Conservation (phyloP, 2,797 vertebrate species). For the Odontamblyopus lacepedii region DNA sequence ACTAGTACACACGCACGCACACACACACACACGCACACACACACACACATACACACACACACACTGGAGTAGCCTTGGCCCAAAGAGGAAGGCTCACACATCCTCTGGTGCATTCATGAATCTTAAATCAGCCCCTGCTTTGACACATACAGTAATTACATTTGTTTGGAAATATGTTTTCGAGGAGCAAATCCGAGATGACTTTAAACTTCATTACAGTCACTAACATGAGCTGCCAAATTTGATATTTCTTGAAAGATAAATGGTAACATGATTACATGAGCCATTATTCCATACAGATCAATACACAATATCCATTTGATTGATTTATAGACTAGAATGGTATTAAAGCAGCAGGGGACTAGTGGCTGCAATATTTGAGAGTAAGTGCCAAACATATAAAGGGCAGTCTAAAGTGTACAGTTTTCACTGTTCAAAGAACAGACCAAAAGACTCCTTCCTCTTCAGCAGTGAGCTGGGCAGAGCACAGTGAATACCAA, state of each 20-base stretch:
- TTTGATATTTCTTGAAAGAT: not conserved
- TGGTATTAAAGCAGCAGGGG: not conserved
- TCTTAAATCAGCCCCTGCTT: not conserved
- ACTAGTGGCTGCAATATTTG: not conserved
- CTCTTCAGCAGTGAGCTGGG: not conserved
- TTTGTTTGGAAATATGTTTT: not conserved
- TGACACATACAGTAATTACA: not conserved
- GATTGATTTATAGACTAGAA: constrained; percentile 1
- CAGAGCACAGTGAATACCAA: constrained; percentile 19
- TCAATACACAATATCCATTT: not conserved
- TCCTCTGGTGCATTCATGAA: constrained; percentile 22
- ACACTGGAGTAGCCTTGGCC: not conserved
- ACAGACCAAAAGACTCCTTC: not conserved
- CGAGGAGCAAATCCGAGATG: not conserved
- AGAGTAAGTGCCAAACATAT: not conserved
- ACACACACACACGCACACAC: not conserved
- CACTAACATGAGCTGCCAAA: not conserved
- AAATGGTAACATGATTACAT: not conserved
- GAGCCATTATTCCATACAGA: not conserved
- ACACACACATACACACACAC: not conserved
- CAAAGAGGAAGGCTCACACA: constrained; percentile 15
- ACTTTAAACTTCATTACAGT: not conserved
- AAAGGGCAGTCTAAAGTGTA: constrained; percentile 1
- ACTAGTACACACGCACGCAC: not conserved
- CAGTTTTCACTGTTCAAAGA: not conserved